These are phyloP conservation scores for Thaumetopoea pityocampa DNA, from an alignment of 1,140 invertebrate species.

Conservation along the genomic window DNA sequence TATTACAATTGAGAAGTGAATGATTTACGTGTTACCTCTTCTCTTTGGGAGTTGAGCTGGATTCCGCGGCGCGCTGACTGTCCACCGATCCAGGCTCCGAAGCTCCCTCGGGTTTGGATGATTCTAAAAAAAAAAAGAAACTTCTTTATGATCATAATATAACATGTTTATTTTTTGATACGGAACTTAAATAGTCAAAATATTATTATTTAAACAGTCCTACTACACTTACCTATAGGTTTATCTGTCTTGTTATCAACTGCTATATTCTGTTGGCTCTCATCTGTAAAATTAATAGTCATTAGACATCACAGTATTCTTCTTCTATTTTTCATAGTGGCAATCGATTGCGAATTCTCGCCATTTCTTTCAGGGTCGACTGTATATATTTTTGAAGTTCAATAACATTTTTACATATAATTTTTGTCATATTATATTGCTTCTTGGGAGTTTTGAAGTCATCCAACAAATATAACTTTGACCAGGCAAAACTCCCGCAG, in stretches of 20 bases:
- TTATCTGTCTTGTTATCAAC: constrained; percentile 32
- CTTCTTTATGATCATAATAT: neutral
- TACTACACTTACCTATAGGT: constrained; percentile 35
- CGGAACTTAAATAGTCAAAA: too few species aligned
- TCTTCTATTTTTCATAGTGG: neutral
- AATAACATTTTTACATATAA: too few species aligned
- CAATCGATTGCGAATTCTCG: too few species aligned
- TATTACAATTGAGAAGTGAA: neutral
- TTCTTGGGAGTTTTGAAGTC: too few species aligned
- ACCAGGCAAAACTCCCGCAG: too few species aligned
- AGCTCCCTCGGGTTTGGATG: constrained; percentile 30
- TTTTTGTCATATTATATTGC: too few species aligned
- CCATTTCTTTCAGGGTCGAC: too few species aligned
- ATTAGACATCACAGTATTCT: neutral
- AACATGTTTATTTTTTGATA: too few species aligned
- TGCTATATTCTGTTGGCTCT: constrained; percentile 27
- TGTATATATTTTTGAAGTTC: too few species aligned
- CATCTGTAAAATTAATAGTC: constrained; percentile 33
- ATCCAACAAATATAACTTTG: too few species aligned
- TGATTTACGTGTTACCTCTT: constrained; percentile 24
- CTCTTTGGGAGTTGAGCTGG: constrained; percentile 19
- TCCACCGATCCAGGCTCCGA: constrained; percentile 20
- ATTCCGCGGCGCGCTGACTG: constrained; percentile 6
- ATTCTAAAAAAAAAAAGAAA: constrained; percentile 16
- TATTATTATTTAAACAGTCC: too few species aligned